Evolutionary conservation across 2,888 invertebrate genomes (phyloP).

Genomic region (Luffia ferchaultella): DNA sequence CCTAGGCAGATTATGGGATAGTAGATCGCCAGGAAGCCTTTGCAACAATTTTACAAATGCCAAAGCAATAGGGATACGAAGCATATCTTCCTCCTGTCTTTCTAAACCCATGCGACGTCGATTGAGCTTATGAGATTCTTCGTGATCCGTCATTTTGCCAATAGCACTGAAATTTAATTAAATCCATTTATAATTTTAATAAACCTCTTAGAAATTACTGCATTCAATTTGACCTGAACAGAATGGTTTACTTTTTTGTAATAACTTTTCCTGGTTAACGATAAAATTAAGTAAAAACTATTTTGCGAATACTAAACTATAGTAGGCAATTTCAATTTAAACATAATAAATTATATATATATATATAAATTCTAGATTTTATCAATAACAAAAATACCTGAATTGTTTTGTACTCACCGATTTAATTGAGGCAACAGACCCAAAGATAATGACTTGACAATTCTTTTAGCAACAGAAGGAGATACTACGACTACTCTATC

Average conservation of each 20-base stretch:
- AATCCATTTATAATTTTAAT: too few species aligned
- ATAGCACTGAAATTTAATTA: conserved; percentile 40
- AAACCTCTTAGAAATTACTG: too few species aligned
- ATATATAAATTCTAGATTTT: too few species aligned
- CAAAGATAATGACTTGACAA: conserved; percentile 74
- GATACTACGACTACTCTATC: conserved; percentile 66
- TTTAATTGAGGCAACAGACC: conserved; percentile 84
- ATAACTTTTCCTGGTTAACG: too few species aligned
- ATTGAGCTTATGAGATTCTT: conserved; percentile 81
- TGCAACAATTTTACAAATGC: conserved; percentile 93
- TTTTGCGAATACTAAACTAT: too few species aligned
- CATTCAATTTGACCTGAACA: too few species aligned
- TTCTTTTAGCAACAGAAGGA: conserved; percentile 76
- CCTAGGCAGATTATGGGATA: conserved; percentile 84
- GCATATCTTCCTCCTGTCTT: conserved; percentile 90
- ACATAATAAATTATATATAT: too few species aligned
- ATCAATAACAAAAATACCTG: too few species aligned
- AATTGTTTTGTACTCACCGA: conserved; percentile 44
- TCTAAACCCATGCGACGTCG: conserved; percentile 71
- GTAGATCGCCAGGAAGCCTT: conserved; percentile 78
- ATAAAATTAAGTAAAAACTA: too few species aligned
- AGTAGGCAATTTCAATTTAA: too few species aligned
- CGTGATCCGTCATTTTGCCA: conserved; percentile 71
- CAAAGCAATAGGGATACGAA: conserved; percentile 90
- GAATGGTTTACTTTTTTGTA: too few species aligned